Evolutionary conservation across 2,113 vertebrate genomes (phyloP).

Genomic region (Athene noctua): DNA sequence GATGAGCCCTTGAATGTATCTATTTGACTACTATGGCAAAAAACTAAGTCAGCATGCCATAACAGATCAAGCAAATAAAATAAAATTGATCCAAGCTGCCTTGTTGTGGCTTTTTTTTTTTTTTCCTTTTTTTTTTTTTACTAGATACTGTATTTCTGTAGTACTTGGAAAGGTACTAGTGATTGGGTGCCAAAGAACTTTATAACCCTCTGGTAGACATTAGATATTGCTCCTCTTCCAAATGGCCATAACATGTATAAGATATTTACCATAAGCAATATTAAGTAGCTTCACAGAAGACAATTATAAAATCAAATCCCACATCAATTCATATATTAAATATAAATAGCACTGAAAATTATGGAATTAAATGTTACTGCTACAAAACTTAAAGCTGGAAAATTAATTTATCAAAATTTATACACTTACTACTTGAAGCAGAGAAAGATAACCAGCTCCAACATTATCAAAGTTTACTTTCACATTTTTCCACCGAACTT

Average conservation of each 20-base stretch:
- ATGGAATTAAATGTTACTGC: not conserved
- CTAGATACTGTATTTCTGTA: not conserved
- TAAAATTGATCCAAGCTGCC: not conserved
- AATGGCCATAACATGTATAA: not conserved
- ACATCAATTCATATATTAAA: not conserved
- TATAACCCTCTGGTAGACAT: not conserved
- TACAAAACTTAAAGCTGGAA: not conserved
- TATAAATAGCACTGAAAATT: not conserved
- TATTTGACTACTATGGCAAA: not conserved
- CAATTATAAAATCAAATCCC: not conserved
- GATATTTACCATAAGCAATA: not conserved
- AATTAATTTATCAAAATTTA: not conserved
- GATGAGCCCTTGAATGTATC: not conserved
- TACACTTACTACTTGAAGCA: slow-evolving; percentile 88
- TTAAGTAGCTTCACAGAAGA: not conserved
- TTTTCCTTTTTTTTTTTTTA: not conserved
- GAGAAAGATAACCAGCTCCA: slow-evolving; percentile 89
- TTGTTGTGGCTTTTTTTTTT: not conserved
- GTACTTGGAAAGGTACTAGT: not conserved
- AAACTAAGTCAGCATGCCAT: not conserved
- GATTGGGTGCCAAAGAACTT: not conserved
- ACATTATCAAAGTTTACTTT: slow-evolving; percentile 98
- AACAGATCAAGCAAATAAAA: not conserved
- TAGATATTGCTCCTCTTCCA: not conserved
- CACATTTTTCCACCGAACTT: slow-evolving; percentile 80